phyloP scores from a whole-genome alignment of 2,113 vertebrate genomes.

The Bambusicola thoracicus region DNA sequence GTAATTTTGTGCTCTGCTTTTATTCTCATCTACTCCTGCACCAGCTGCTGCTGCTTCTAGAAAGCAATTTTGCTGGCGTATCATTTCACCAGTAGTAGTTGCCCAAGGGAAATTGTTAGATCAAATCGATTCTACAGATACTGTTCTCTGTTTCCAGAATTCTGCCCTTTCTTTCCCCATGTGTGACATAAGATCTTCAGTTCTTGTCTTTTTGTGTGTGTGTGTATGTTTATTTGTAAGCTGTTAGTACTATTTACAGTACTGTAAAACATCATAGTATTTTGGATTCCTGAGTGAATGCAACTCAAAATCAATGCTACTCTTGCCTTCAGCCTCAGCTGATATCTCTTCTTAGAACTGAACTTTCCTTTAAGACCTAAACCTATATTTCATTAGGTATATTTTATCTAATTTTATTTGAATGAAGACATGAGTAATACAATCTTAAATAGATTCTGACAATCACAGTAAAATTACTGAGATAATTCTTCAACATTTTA shows the following conservation, averaged over 20 bases:
- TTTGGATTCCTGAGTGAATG: neutral
- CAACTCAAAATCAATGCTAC: neutral
- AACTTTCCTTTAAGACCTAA: neutral
- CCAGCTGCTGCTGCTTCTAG: constrained; percentile 8
- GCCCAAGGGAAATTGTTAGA: neutral
- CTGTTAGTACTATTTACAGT: neutral
- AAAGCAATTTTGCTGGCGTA: neutral
- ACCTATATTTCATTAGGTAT: neutral
- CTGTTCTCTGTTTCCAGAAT: neutral
- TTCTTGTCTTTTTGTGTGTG: neutral
- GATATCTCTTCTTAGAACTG: neutral
- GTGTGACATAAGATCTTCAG: neutral
- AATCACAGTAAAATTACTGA: neutral
- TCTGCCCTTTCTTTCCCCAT: neutral
- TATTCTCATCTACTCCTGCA: neutral
- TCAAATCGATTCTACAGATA: neutral
- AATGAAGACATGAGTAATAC: neutral
- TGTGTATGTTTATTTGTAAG: neutral
- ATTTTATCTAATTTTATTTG: neutral
- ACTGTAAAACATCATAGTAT: neutral
- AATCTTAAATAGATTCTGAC: neutral
- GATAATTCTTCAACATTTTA: neutral
- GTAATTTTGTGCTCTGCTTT: neutral
- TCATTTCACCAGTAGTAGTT: neutral
- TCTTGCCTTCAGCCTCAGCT: neutral